Conservation (phyloP, 2,888 invertebrate species). For the Pristionchus japonicus region DNA sequence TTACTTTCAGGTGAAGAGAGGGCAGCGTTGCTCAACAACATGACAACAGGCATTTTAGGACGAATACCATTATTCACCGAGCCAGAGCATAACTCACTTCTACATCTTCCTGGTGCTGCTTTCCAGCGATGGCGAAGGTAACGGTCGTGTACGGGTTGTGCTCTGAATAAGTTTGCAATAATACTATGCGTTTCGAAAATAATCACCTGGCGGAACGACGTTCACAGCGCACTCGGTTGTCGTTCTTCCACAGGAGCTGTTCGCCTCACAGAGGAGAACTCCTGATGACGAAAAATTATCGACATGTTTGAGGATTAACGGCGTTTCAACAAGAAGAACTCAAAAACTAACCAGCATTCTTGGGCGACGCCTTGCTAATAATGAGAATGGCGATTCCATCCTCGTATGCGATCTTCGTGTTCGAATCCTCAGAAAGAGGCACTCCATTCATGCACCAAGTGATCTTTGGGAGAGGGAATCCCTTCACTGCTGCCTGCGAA, state of each 20-base stretch:
- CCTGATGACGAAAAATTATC: conserved; percentile 49
- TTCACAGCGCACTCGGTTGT: conserved; percentile 48
- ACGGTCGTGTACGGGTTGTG: background rate
- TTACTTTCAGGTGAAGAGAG: no score
- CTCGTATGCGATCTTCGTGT: conserved; percentile 53
- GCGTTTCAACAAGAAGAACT: background rate
- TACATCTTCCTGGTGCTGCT: conserved; percentile 29
- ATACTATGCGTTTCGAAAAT: background rate
- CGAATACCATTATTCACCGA: no score
- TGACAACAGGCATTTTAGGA: no score
- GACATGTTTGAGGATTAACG: no score
- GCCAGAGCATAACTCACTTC: no score
- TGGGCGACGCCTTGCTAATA: conserved; percentile 11
- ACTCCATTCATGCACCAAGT: conserved; percentile 60
- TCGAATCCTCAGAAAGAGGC: conserved; percentile 10
- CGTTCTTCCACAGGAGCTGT: conserved; percentile 57
- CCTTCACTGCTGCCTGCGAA: conserved; percentile 55
- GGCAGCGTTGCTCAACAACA: no score
- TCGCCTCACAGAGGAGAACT: conserved; percentile 54
- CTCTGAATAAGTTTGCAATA: background rate
- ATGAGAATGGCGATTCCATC: conserved; percentile 60
- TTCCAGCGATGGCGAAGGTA: background rate
- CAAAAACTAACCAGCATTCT: conserved; percentile 17
- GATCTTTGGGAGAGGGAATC: conserved; percentile 65
- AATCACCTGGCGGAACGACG: conserved; percentile 39